phyloP scores from a whole-genome alignment of 2,888 invertebrate genomes.

The Dugesia japonica region DNA sequence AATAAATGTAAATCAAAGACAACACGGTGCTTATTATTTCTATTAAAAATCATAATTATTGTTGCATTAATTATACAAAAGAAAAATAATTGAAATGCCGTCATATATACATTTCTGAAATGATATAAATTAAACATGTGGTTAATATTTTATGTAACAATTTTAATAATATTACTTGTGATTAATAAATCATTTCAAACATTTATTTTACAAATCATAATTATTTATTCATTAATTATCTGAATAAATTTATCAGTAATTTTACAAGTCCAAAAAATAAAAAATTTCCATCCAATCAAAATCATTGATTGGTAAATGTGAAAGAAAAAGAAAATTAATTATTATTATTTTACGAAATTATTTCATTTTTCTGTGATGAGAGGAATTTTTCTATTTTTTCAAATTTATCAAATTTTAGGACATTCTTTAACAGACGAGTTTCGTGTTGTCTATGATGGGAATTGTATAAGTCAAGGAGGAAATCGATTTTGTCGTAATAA shows the following conservation, averaged over 20 bases:
- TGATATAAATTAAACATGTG: too few relatives aligned
- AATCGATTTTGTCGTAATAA: background rate
- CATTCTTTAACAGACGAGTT: background rate
- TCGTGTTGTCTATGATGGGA: background rate
- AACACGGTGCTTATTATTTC: too few relatives aligned
- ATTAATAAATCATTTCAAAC: too few relatives aligned
- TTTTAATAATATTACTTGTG: too few relatives aligned
- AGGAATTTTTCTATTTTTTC: background rate
- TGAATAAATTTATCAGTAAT: background rate
- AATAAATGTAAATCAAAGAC: too few relatives aligned
- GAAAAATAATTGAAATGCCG: too few relatives aligned
- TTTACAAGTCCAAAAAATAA: background rate
- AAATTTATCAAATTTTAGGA: background rate
- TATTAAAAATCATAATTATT: too few relatives aligned
- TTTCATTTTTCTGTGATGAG: background rate
- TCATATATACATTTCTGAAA: too few relatives aligned
- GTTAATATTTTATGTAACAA: too few relatives aligned
- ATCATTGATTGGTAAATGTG: background rate
- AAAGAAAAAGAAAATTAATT: background rate
- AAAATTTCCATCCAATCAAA: background rate
- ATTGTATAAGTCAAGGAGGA: background rate
- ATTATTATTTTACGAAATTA: background rate
- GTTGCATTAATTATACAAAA: too few relatives aligned
- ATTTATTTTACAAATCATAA: too few relatives aligned
- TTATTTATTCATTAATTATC: too few relatives aligned